A percentile compares a stretch with the other conserved stretches of the same genome.
Conservation (phyloP, 2,888 invertebrate genomes). For the Zootermopsis nevadensis region DNA sequence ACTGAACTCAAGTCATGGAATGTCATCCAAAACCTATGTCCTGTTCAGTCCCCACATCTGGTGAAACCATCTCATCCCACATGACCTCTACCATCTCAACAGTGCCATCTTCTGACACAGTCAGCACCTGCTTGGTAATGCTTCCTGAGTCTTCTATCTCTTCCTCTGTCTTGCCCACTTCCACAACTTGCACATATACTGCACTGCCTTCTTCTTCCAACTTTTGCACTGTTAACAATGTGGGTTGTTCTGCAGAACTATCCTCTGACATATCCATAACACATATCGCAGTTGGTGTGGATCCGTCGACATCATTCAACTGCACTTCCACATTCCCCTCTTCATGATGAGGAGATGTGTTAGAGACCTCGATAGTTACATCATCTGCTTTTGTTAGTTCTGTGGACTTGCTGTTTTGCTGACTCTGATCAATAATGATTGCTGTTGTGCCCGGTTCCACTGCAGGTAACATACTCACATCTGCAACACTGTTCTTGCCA, state of each 20-base stretch:
- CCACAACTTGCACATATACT: conserved; percentile 56
- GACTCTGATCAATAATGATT: conserved; percentile 24
- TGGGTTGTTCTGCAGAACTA: conserved; percentile 45
- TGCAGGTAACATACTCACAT: conserved; percentile 14
- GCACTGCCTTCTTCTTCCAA: conserved; percentile 51
- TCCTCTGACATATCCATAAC: conserved; percentile 47
- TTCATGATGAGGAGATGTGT: conserved; percentile 36
- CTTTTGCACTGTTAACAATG: conserved; percentile 46
- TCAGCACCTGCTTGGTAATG: conserved; percentile 58
- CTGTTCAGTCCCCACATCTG: conserved; percentile 35
- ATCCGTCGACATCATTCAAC: conserved; percentile 11
- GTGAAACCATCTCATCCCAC: conserved; percentile 50
- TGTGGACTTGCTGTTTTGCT: conserved; percentile 12
- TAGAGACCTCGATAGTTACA: conserved; percentile 49
- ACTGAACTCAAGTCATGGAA: background rate
- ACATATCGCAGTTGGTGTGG: conserved; percentile 45
- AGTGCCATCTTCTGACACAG: conserved; percentile 61
- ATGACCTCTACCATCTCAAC: conserved; percentile 60
- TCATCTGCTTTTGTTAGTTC: conserved; percentile 23
- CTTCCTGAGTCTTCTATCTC: conserved; percentile 40
- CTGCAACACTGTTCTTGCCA: background rate
- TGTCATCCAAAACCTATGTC: conserved; percentile 14
- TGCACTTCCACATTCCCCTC: conserved; percentile 29
- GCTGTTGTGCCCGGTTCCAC: conserved; percentile 8
- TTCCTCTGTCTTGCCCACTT: conserved; percentile 53